These are phyloP conservation scores for Sebastes reedi DNA, from an alignment of 2,797 vertebrate species.

Conservation along the genomic window DNA sequence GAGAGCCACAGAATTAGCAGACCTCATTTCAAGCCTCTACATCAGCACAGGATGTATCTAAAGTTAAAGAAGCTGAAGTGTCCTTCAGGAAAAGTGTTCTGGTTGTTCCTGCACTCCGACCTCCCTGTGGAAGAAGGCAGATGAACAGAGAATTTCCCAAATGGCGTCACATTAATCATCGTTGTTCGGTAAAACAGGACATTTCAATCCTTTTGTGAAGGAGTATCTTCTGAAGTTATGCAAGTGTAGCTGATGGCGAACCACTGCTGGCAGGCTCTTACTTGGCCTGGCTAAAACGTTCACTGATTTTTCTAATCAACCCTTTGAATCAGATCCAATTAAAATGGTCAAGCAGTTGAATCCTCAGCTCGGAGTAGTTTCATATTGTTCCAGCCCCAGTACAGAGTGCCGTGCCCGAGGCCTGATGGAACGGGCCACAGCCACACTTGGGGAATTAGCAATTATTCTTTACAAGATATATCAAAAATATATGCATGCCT, in stretches of 20 bases:
- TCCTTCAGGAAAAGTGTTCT: neutral
- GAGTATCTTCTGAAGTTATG: neutral
- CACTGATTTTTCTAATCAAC: slow-evolving; percentile 8
- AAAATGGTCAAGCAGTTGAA: slow-evolving; percentile 9
- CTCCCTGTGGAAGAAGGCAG: neutral
- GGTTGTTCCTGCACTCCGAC: neutral
- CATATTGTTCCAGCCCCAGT: neutral
- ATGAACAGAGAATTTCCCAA: slow-evolving; percentile 8
- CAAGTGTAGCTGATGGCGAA: neutral
- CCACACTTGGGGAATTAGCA: neutral
- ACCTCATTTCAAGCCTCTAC: neutral
- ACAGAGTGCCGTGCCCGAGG: neutral
- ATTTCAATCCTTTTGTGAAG: neutral
- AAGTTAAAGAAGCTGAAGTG: slow-evolving; percentile 1
- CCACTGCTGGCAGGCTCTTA: neutral
- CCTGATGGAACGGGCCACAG: neutral
- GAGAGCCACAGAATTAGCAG: neutral
- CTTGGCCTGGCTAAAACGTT: neutral
- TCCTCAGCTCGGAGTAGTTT: slow-evolving; percentile 13
- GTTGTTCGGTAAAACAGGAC: neutral
- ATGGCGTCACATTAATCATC: slow-evolving; percentile 1
- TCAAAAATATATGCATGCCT: neutral
- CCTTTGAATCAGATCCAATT: slow-evolving; percentile 18
- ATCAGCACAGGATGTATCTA: neutral
- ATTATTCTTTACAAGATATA: neutral